Conservation (phyloP, 1,140 invertebrate genomes). For the Brachystomella parvula region DNA sequence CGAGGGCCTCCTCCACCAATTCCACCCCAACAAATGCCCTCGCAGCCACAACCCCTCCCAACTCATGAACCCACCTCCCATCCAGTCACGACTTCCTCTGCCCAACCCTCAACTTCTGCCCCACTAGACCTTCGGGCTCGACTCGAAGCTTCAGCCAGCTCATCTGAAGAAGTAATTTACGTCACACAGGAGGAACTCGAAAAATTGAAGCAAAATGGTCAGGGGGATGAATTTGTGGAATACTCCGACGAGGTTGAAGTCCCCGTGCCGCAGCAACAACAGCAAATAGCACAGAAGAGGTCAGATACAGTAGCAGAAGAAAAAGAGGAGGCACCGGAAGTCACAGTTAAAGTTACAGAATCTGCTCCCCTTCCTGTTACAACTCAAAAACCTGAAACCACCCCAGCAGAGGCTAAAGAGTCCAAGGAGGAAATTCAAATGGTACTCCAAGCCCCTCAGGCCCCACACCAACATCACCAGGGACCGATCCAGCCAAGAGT, state of each 20-base stretch:
- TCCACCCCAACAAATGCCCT: not conserved
- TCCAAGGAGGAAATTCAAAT: not conserved
- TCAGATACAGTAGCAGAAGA: too few relatives aligned
- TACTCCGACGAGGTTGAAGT: constrained; percentile 26
- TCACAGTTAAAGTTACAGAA: too few relatives aligned
- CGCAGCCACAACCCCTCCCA: not conserved
- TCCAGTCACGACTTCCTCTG: constrained; percentile 1
- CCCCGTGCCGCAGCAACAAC: not conserved
- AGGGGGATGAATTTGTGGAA: constrained; percentile 31
- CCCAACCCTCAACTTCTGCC: not conserved
- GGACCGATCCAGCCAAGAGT: not conserved
- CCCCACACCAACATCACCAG: not conserved
- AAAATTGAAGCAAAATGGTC: constrained; percentile 29
- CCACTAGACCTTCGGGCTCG: not conserved
- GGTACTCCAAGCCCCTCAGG: not conserved
- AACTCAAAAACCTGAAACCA: too few relatives aligned
- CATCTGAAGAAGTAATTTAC: constrained; percentile 33
- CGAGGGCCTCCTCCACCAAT: constrained; percentile 10
- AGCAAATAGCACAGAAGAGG: not conserved
- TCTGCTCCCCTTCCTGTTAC: too few relatives aligned
- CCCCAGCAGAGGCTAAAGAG: not conserved
- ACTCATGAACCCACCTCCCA: not conserved
- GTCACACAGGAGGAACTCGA: constrained; percentile 35
- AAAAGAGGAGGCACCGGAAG: too few relatives aligned
- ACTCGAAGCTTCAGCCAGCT: not conserved